These are phyloP conservation scores for Neodiprion lecontei DNA, from an alignment of 1,140 invertebrate genomes.

Conservation along the genomic window DNA sequence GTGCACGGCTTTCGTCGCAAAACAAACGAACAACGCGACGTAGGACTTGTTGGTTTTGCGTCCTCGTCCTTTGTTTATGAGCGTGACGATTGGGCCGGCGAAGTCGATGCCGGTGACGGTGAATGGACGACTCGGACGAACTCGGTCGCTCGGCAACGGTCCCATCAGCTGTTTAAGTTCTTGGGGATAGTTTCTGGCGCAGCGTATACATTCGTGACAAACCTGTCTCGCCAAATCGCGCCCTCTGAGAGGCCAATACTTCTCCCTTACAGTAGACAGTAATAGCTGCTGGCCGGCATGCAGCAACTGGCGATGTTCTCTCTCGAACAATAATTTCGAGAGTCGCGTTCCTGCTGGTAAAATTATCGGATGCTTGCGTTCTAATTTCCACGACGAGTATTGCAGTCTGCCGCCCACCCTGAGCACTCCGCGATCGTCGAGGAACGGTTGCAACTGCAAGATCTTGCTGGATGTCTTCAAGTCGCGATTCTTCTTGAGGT, in stretches of 20 bases:
- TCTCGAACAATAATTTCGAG: conserved; percentile 24
- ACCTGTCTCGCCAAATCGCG: conserved; percentile 18
- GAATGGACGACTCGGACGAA: conserved; percentile 16
- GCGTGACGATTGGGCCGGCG: conserved; percentile 24
- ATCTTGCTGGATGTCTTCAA: conserved; percentile 10
- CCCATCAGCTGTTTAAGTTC: conserved; percentile 19
- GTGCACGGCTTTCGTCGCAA: conserved; percentile 35
- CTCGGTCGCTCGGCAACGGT: conserved; percentile 10
- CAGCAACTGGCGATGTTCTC: conserved; percentile 27
- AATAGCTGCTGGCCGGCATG: conserved; percentile 28
- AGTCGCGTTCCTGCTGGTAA: conserved; percentile 28
- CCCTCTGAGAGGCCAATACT: conserved; percentile 21
- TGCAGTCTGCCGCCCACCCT: conserved; percentile 45
- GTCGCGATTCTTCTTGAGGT: background rate
- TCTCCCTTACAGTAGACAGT: conserved; percentile 16
- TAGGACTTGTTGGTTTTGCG: conserved; percentile 27
- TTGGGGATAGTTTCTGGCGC: conserved; percentile 12
- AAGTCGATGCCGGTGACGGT: conserved; percentile 21
- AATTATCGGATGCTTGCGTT: conserved; percentile 45
- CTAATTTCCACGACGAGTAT: conserved; percentile 30
- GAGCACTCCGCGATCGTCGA: conserved; percentile 35
- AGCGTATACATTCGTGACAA: conserved; percentile 16
- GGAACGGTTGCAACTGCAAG: conserved; percentile 25
- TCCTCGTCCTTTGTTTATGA: conserved; percentile 20
- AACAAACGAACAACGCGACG: conserved; percentile 32